phyloP scores from a whole-genome alignment of 1,140 invertebrate genomes.

The Bombus impatiens region DNA sequence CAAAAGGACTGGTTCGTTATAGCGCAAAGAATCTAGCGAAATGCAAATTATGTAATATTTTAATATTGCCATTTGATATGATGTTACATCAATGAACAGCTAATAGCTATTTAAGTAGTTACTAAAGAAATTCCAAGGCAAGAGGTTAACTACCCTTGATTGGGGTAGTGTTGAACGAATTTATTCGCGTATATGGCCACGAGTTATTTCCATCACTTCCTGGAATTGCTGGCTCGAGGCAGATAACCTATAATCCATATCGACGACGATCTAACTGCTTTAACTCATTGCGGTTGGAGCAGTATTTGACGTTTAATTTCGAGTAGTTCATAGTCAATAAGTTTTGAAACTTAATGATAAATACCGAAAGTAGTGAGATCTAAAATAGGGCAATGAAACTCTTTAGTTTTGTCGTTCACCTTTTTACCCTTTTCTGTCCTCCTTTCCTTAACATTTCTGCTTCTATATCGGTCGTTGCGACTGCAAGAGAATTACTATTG shows the following conservation, averaged over 20 bases:
- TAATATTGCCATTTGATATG: not conserved
- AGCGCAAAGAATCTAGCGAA: not conserved
- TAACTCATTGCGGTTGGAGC: too few relatives aligned
- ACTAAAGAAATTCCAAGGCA: not conserved
- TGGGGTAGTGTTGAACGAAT: not conserved
- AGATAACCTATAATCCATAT: too few relatives aligned
- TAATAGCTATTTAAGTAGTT: not conserved
- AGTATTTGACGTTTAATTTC: too few relatives aligned
- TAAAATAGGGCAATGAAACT: conserved; percentile 53
- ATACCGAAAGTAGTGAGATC: conserved; percentile 65
- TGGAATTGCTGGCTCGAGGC: too few relatives aligned
- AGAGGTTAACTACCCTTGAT: not conserved
- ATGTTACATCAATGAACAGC: not conserved
- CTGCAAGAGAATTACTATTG: conserved; percentile 74
- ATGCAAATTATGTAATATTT: not conserved
- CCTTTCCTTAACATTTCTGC: not conserved
- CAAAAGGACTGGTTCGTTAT: not conserved
- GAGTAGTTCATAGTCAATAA: not conserved
- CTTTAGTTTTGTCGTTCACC: conserved; percentile 46
- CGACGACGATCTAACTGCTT: too few relatives aligned
- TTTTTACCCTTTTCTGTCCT: not conserved
- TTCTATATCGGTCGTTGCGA: conserved; percentile 44
- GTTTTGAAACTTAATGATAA: not conserved
- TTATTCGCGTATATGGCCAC: too few relatives aligned
- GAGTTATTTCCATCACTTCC: too few relatives aligned